These are phyloP conservation scores for Lepisosteus oculatus DNA, from an alignment of 2,113 vertebrate species.

Conservation along the genomic window DNA sequence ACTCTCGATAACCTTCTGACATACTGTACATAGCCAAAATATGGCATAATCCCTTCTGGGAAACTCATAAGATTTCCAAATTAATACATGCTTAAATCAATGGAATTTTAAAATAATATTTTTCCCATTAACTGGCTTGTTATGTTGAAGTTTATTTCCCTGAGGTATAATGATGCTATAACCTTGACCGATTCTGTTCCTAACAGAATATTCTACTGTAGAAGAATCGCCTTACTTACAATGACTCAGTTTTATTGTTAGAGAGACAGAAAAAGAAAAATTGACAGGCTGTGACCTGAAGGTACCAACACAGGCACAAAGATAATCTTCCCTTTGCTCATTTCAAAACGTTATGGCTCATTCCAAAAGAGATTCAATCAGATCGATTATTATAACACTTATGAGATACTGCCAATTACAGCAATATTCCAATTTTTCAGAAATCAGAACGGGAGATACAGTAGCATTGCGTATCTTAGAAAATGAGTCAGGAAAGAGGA, in stretches of 20 bases:
- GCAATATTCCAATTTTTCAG: conserved; percentile 7
- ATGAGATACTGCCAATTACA: background rate
- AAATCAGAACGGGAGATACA: conserved; percentile 5
- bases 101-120: background rate
- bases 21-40: too few relatives aligned
- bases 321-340: conserved; percentile 2
- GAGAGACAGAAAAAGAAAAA: background rate
- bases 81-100: too few relatives aligned
- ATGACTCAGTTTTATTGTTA: background rate
- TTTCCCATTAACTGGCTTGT: background rate
- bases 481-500: conserved; percentile 5
- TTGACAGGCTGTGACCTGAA: background rate
- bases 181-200: too few relatives aligned
- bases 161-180: background rate
- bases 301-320: background rate
- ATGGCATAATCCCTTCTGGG: too few relatives aligned
- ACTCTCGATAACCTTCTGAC: too few relatives aligned
- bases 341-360: too few relatives aligned
- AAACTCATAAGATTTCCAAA: too few relatives aligned
- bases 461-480: background rate
- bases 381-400: background rate
- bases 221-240: background rate
- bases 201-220: background rate
- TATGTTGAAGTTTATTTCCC: background rate
- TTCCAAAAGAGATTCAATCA: background rate